These are phyloP conservation scores for Tadarida brasiliensis DNA, from an alignment of 2,797 vertebrate genomes.

Conservation along the genomic window DNA sequence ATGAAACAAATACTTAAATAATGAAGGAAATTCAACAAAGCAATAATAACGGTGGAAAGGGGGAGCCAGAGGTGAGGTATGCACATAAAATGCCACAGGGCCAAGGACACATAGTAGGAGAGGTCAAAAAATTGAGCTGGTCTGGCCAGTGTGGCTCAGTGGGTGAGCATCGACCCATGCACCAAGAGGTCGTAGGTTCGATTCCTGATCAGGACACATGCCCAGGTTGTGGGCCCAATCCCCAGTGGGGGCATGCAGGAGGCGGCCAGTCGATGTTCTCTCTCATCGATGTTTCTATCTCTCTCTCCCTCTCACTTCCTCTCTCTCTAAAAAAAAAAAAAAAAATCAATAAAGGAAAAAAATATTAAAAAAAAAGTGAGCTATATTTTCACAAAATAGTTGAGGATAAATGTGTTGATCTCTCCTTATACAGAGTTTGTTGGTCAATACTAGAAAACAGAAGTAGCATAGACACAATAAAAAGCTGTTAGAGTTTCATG, in stretches of 20 bases:
- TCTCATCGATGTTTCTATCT: no score
- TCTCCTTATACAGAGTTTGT: neutral
- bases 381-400: neutral
- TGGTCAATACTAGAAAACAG: neutral
- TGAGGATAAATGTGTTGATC: neutral
- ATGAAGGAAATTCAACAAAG: conserved; percentile 4
- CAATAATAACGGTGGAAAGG: neutral
- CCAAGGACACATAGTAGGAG: neutral
- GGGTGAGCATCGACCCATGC: no score
- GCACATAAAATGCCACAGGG: neutral
- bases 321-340: no score
- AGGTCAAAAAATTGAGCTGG: neutral
- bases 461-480: neutral
- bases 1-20: neutral
- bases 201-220: no score
- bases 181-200: no score
- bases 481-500: neutral
- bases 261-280: no score
- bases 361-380: neutral
- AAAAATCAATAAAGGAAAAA: no score
- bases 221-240: no score
- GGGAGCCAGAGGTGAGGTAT: neutral
- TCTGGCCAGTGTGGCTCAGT: no score
- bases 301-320: no score
- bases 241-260: no score